Base-by-base conservation (phyloP, 2,113 vertebrate species). In the Podocnemis expansa region DNA sequence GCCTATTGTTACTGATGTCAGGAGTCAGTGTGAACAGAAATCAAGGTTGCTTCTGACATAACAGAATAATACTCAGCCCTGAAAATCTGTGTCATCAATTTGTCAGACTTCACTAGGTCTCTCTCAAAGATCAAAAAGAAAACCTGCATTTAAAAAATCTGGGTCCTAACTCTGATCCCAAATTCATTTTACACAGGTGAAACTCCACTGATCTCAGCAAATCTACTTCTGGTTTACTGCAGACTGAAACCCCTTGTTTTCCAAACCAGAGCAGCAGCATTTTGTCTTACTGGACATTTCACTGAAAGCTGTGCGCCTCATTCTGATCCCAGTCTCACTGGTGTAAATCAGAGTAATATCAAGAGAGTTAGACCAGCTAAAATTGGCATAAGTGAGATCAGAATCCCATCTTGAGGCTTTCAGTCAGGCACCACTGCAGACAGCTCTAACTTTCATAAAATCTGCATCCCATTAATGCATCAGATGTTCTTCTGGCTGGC, bases 81-180 rank as follows among this genome's bases (percentile, higher is more conserved):
- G 29, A 92, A 94, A 95, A 88, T 79, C 89, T 76, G 0, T 85
- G 88, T 94, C 87, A 92, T 86, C 85, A 22, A n/a, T 95, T 84
- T 89, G 70, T 90, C 78, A 93, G 82, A n/a, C n/a, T 89, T 86
- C 67, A 25, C 75, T 51, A 31, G 19, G 16, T 79, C 87, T 73
- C 87, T 92, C 75, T 80, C 85, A 79, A 91, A 76, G 73, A 49
- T 88, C 41, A 27, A 70, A 87, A 0, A 89, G 84, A 25, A 91
- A 52, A 58, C 87, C 52, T 54, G 24, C 38, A 85, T 41, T 14
- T 80, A 75, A 88, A n/a, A 92, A 83, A 55, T 51, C 79, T 21
- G 85, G 55, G 73, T 22, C 60, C 22, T 34, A 34, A 81, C 80
- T 86, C 83, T 73, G 11, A 82, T 85, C 76, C 87, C 76, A 81